These are phyloP conservation scores for Eupithecia pulchellata DNA, from an alignment of 2,888 invertebrate genomes.

Conservation along the genomic window DNA sequence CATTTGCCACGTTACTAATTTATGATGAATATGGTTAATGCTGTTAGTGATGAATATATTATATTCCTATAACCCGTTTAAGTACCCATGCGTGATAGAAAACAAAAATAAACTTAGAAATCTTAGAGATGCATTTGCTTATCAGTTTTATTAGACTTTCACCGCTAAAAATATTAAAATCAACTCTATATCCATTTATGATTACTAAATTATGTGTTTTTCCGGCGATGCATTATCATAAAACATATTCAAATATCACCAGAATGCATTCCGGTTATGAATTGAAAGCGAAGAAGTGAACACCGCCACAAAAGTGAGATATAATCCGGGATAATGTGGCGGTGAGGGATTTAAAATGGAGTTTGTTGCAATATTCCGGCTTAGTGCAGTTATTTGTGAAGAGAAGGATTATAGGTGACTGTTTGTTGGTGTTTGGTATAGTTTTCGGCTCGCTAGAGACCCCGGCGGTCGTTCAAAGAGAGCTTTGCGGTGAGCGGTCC, in stretches of 20 bases:
- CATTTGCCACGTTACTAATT: background rate
- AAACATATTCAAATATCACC: slow-evolving; percentile 50
- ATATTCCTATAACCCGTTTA: background rate
- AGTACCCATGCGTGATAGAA: background rate
- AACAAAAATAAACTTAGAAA: background rate
- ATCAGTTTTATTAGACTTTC: slow-evolving; percentile 68
- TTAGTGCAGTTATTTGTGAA: slow-evolving; percentile 72
- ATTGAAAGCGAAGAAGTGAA: slow-evolving; percentile 65
- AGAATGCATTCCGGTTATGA: slow-evolving; percentile 58
- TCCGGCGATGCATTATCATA: slow-evolving; percentile 52
- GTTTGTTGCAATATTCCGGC: slow-evolving; percentile 76
- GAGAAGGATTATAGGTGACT: slow-evolving; percentile 75
- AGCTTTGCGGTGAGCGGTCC: slow-evolving; percentile 50
- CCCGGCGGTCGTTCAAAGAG: slow-evolving; percentile 57
- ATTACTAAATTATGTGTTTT: slow-evolving; percentile 49
- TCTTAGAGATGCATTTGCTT: slow-evolving; percentile 45
- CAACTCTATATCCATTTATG: slow-evolving; percentile 47
- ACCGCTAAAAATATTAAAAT: slow-evolving; percentile 54
- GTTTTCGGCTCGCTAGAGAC: slow-evolving; percentile 52
- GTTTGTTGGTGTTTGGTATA: slow-evolving; percentile 68
- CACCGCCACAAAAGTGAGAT: slow-evolving; percentile 73
- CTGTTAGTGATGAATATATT: background rate
- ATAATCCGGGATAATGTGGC: slow-evolving; percentile 78
- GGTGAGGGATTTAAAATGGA: slow-evolving; percentile 72
- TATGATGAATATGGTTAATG: background rate